A percentile compares a stretch with the other conserved stretches of the same genome.
Evolutionary conservation across 2,888 invertebrate species (phyloP).

Genomic region (Latrodectus hesperus): DNA sequence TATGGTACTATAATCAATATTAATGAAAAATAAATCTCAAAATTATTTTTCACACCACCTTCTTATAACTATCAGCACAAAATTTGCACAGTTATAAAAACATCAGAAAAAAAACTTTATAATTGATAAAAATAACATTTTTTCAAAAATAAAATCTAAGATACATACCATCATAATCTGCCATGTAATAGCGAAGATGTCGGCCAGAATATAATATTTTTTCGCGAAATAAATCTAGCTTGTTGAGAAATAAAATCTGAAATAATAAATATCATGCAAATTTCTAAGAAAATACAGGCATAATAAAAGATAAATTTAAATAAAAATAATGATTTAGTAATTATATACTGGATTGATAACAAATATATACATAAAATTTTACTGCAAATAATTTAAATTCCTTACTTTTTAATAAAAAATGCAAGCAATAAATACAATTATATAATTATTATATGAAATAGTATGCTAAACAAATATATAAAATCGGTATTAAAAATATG

Average conservation of each 20-base stretch:
- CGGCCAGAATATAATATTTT: constrained; percentile 81
- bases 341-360: constrained; percentile 74
- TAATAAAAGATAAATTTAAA: not conserved
- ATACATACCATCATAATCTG: constrained; percentile 70
- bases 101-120: not conserved
- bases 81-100: not conserved
- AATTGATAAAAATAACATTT: too few species aligned
- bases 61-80: too few species aligned
- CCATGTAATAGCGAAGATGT: constrained; percentile 77
- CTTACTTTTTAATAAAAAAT: too few species aligned
- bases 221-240: constrained; percentile 81
- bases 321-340: too few species aligned
- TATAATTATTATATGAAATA: too few species aligned
- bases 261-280: constrained; percentile 47
- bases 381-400: too few species aligned
- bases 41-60: too few species aligned
- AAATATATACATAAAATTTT: too few species aligned
- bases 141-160: not conserved
- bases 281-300: constrained; percentile 12
- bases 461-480: not conserved
- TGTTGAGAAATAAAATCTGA: constrained; percentile 80
- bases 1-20: not conserved
- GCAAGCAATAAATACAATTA: too few species aligned
- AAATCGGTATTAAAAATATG: not conserved
- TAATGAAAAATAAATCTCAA: not conserved